Evolutionary conservation across 1,140 invertebrate genomes (phyloP), one percentile per base, ranked within the genome.

Genomic region (Listronotus bonariensis): DNA sequence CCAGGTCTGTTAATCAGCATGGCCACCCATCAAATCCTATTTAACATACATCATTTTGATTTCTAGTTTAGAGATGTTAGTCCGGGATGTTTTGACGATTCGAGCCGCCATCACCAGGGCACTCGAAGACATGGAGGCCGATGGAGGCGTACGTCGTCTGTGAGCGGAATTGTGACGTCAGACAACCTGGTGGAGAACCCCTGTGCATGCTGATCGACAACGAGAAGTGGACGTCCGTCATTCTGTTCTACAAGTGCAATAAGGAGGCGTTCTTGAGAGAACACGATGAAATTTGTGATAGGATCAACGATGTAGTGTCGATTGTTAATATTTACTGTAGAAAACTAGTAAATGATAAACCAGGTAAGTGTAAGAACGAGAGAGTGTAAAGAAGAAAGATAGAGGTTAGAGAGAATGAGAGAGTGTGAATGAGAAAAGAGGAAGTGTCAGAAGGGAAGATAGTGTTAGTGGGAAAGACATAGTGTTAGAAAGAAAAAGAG

Each of bases 261-360:
- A 83, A 84, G 48, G 82, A 83, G 9, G 80, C 85, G 43, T 89
- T 87, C 82, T 81, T 82, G 1, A 82, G 80, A 57, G 87, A 89
- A 59, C 78, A 81, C n/a, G 84, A 82, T 69, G 81, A 81, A 11
- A 75, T 83, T 41, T 78, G 80, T 41, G 83, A 85, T 57, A 79
- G 81, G 20, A 83, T 84, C 11, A 84, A 90, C 77, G 85, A 88
- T 64, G 81, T 91, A 9, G 82, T 86, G n/a, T 84, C 84, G 9
- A 83, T 89, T 53, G 80, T 91, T 41, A 87, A 86, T 78, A 84
- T 90, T 66, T 91, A 88, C 75, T 90, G 89, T 72, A 85, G 82
- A 69, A 84, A 88, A 68, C 75, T 89, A 57, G 84, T 88, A 38
- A 84, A 87, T 69, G 87, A 89, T 68, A 84, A 85, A 78, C 80